Base-by-base conservation (phyloP, 2,797 vertebrate species). In the Podargus strigoides region DNA sequence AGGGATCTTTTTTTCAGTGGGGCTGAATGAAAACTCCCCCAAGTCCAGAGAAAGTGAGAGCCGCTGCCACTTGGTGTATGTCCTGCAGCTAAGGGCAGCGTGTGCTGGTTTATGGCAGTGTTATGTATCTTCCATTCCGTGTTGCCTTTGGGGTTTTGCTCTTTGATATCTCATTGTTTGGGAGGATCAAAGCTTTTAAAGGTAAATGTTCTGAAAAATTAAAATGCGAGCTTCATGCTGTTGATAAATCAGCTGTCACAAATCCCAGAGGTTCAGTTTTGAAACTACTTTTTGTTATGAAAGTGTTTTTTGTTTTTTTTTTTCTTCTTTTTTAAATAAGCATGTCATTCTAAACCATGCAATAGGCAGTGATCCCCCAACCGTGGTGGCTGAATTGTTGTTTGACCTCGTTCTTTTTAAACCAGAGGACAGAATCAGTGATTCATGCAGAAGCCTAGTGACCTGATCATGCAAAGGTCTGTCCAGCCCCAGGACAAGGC, bases 131-230 rank as follows among this genome's bases (percentile, higher is more conserved):
- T 86, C 58, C 66, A 47, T 0, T 3, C 50, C 3, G 47, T 1
- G 28, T 11, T 75, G 85, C 87, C 68, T 81, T 49, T 59, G 55
- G 76, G 69, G n/a, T 78, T 89, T 85, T 90, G 50, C 78, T 86
- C 91, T 94, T 62, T 55, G 60, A 58, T 70, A 53, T 82, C 74
- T 76, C 36, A 32, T 83, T 70, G 58, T 91, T 72, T 78, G 76
- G 37, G 36, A 77, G 62, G 66, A 84, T 88, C 50, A 66, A 62
- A 75, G 79, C 76, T 84, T 89, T 90, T 78, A 50, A 49, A 93
- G 56, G 73, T 91, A 90, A 89, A 72, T 32, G 66, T 88, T 91
- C 85, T 74, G 79, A 93, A 94, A 96, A 96, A 93, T 91, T 93
- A 77, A 93, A 93, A 64, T 21, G 36, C 1, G 1, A 49, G 56